Base-by-base conservation (phyloP, 2,888 invertebrate genomes). In the Mesochorus sp. region DNA sequence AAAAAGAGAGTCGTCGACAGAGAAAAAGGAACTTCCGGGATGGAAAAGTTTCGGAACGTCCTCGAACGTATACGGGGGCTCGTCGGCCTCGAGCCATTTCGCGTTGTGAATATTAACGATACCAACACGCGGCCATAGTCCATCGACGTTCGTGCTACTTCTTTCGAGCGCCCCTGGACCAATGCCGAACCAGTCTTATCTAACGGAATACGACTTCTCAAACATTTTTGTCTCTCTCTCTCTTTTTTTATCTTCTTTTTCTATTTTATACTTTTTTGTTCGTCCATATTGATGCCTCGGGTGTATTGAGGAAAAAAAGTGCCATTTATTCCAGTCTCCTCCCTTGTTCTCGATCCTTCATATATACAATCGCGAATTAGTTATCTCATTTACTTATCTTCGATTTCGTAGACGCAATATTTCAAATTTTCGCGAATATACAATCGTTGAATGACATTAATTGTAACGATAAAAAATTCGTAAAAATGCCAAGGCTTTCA, bases 81-180 rank as follows among this genome's bases (percentile, higher is more conserved):
- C 31, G 61, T 53, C 75, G 59, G 61, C 79, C 75, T 67, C 61
- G 71, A 66, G 78, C 66, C 55, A 59, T 66, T 62, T 79, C 75
- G 70, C 75, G 74, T 79, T 79, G 75, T 79, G 79, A 79, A 79
- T 79, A 79, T 79, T 79, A 79, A 79, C 74, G 70, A 74, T 71
- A 39, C 67, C 64, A 24, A 26, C 12, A 31, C 42, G 73, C 64
- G 64, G 55, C 62, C 42, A 62, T 34, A 61, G 73, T 68, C 55
- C 74, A 61, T 70, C 59, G 31, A 19, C 14, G 57, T 28, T 61
- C 37, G 53, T 62, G 19, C 42, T 31, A 64, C 19, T 61, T 55
- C 66, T 47, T n/a, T 64, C 76, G 70, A 64, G 49, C n/a, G n/a
- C 14, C 31, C 24, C 75, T 79, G 75, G 75, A 75, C 75, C 61